Percentiles rank a stretch among this genome's conserved stretches.
Evolutionary conservation across 2,797 vertebrate species (phyloP).

Genomic region (Macroramphosus scolopax): DNA sequence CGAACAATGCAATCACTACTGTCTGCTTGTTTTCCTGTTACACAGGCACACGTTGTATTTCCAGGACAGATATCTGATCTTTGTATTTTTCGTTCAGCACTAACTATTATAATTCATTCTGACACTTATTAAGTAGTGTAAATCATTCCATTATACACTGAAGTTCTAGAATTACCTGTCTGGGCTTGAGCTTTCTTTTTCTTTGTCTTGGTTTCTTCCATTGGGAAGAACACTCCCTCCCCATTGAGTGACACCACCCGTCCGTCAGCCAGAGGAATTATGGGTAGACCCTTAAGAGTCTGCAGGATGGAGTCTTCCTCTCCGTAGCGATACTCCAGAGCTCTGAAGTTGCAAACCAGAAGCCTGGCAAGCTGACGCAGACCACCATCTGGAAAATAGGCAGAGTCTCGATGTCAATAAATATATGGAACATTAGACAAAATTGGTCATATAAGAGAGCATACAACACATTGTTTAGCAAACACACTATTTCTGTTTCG

Average conservation of each 20-base stretch:
- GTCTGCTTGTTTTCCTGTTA: too few species aligned
- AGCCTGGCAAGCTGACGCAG: slow-evolving; percentile 75
- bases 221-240: slow-evolving; percentile 78
- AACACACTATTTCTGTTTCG: too few species aligned
- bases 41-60: too few species aligned
- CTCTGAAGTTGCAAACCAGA: slow-evolving; percentile 80
- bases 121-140: not conserved
- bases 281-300: slow-evolving; percentile 73
- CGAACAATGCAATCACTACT: too few species aligned
- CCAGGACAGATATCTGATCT: too few species aligned
- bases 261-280: slow-evolving; percentile 80
- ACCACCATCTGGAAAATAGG: slow-evolving; percentile 49
- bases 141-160: too few species aligned
- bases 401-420: too few species aligned
- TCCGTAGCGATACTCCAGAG: slow-evolving; percentile 78
- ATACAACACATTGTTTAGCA: too few species aligned
- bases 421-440: too few species aligned
- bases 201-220: slow-evolving; percentile 60
- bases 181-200: slow-evolving; percentile 48
- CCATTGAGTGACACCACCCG: slow-evolving; percentile 70
- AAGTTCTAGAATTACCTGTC: slow-evolving; percentile 55
- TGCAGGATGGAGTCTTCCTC: slow-evolving; percentile 71
- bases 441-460: too few species aligned
- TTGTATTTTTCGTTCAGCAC: too few species aligned
- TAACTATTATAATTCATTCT: too few species aligned